Conservation (phyloP, 1,140 invertebrate genomes). For the Chrysopa pallens region DNA sequence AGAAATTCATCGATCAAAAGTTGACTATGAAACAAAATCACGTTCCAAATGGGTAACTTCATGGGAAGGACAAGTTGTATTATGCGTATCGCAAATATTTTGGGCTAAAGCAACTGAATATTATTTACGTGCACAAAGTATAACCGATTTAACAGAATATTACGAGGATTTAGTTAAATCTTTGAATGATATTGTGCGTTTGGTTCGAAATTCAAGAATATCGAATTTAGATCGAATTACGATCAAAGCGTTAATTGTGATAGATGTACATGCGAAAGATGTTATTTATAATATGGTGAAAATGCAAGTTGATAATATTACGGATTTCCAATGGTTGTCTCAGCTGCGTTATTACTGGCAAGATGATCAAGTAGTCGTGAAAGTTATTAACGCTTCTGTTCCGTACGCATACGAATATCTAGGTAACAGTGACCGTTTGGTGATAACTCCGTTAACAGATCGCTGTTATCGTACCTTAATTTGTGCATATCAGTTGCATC, state of each 20-base stretch:
- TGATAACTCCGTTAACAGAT: slow-evolving; percentile 68
- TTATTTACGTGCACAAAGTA: slow-evolving; percentile 36
- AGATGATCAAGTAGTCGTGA: slow-evolving; percentile 54
- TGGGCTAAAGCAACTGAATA: slow-evolving; percentile 71
- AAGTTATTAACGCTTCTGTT: slow-evolving; percentile 74
- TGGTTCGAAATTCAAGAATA: slow-evolving; percentile 35
- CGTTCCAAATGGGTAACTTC: slow-evolving; percentile 57
- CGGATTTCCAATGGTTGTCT: slow-evolving; percentile 81
- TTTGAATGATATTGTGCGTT: slow-evolving; percentile 41
- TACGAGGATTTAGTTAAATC: slow-evolving; percentile 30
- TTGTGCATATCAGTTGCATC: slow-evolving; percentile 69
- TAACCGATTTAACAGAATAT: slow-evolving; percentile 32
- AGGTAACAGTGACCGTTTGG: slow-evolving; percentile 56
- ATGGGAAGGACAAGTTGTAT: slow-evolving; percentile 80
- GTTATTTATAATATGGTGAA: slow-evolving; percentile 57
- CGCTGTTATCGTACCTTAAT: slow-evolving; percentile 76
- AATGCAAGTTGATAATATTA: slow-evolving; percentile 45
- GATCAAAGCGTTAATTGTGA: slow-evolving; percentile 70
- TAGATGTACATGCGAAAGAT: slow-evolving; percentile 84
- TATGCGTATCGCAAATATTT: slow-evolving; percentile 75
- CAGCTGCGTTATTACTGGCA: slow-evolving; percentile 87
- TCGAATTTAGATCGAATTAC: slow-evolving; percentile 52
- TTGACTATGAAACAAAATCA: slow-evolving; percentile 42
- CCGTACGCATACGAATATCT: slow-evolving; percentile 85
- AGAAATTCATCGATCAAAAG: slow-evolving; percentile 51